phyloP scores from a whole-genome alignment of 2,797 vertebrate species.

The Typhlichthys subterraneus region DNA sequence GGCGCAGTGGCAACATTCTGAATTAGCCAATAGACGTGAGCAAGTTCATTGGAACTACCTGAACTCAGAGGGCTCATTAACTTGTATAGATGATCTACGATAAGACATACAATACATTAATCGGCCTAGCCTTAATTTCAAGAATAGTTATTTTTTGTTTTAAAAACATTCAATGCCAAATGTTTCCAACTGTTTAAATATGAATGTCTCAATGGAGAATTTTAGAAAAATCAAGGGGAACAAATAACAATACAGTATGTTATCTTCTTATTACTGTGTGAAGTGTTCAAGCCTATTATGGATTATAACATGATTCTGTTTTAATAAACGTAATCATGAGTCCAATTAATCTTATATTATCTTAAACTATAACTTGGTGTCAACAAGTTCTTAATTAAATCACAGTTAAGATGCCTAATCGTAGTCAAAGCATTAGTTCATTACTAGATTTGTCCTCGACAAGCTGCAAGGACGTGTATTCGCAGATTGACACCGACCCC shows the following conservation, averaged over 20 bases:
- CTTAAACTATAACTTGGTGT: conserved; percentile 8
- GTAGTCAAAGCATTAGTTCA: conserved; percentile 12
- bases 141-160: not conserved
- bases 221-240: too few relatives aligned
- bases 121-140: too few relatives aligned
- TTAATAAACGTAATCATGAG: not conserved
- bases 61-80: not conserved
- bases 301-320: too few relatives aligned
- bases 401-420: conserved; percentile 30
- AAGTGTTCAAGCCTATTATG: too few relatives aligned
- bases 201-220: too few relatives aligned
- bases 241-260: too few relatives aligned
- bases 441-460: conserved; percentile 37
- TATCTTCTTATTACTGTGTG: too few relatives aligned
- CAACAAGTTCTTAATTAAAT: conserved; percentile 18
- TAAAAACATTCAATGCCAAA: too few relatives aligned
- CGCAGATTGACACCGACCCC: conserved; percentile 51
- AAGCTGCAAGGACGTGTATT: conserved; percentile 38
- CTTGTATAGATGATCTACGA: too few relatives aligned
- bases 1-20: conserved; percentile 71
- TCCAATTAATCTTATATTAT: conserved; percentile 37
- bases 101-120: too few relatives aligned
- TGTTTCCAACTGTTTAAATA: too few relatives aligned
- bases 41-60: conserved; percentile 51
- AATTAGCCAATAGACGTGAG: conserved; percentile 54